These are phyloP conservation scores for Odocoileus hemionus DNA, from an alignment of 2,113 vertebrate genomes.

Conservation along the genomic window DNA sequence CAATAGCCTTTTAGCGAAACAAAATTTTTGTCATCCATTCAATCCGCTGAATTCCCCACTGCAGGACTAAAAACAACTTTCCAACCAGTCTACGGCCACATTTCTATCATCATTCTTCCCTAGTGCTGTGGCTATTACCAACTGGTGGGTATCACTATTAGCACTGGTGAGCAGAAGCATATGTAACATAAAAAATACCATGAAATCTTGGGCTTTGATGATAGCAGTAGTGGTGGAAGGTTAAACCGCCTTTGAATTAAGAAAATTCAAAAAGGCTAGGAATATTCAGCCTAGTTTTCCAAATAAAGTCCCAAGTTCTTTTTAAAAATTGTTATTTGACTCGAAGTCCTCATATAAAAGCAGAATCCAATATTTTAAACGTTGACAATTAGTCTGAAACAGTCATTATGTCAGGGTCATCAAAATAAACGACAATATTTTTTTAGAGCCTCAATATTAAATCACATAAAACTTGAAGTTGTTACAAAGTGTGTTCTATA, in stretches of 20 bases:
- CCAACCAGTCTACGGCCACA: conserved; percentile 43
- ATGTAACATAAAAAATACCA: conserved; percentile 66
- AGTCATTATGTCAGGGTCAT: conserved; percentile 56
- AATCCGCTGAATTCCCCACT: conserved; percentile 40
- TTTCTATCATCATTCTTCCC: conserved; percentile 21
- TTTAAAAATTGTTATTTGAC: conserved; percentile 16
- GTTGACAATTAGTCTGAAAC: conserved; percentile 63
- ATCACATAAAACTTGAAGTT: conserved; percentile 54
- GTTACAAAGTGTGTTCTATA: conserved; percentile 57
- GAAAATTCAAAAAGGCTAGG: conserved; percentile 60
- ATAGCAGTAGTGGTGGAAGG: conserved; percentile 87
- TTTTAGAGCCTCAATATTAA: conserved; percentile 30
- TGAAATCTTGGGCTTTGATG: conserved; percentile 73
- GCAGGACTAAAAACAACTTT: conserved; percentile 39
- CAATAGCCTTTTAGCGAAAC: conserved; percentile 22
- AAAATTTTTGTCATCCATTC: conserved; percentile 49
- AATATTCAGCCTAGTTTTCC: conserved; percentile 32
- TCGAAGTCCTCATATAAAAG: conserved; percentile 26
- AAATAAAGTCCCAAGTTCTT: conserved; percentile 54
- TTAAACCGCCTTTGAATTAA: conserved; percentile 80
- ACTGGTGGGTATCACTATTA: conserved; percentile 80
- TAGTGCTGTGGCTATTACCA: conserved; percentile 62
- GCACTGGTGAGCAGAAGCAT: conserved; percentile 78
- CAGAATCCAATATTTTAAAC: conserved; percentile 59
- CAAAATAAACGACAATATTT: conserved; percentile 58